These are phyloP conservation scores for Meles meles DNA, from an alignment of 2,113 vertebrate species.

Conservation along the genomic window DNA sequence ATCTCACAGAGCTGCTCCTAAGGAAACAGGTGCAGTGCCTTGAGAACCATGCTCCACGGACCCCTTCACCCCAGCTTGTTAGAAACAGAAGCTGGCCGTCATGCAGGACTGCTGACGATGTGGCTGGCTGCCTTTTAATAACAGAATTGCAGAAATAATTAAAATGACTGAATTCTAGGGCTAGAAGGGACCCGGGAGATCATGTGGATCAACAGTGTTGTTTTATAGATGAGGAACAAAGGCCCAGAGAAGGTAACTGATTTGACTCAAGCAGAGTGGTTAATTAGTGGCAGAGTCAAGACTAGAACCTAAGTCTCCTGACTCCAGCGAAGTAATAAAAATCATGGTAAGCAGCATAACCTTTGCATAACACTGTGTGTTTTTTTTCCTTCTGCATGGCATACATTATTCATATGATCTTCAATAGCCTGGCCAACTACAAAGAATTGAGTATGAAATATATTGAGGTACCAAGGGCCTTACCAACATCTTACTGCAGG, in stretches of 20 bases:
- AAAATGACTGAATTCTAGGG: constrained; percentile 44
- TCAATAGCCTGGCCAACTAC: background rate
- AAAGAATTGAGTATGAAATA: background rate
- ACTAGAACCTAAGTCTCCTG: constrained; percentile 33
- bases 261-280: constrained; percentile 34
- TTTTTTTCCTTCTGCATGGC: background rate
- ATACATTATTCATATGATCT: constrained; percentile 45
- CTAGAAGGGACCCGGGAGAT: constrained; percentile 20
- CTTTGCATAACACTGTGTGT: background rate
- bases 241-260: constrained; percentile 7
- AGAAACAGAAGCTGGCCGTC: background rate
- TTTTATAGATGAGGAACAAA: constrained; percentile 56
- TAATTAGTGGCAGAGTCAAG: constrained; percentile 34
- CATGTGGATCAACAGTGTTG: constrained; percentile 33
- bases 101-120: background rate
- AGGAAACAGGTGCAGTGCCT: background rate
- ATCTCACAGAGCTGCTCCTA: background rate
- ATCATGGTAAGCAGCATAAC: background rate
- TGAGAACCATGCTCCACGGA: background rate
- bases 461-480: background rate
- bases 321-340: constrained; percentile 15
- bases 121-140: constrained; percentile 56
- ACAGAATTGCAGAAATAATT: constrained; percentile 54
- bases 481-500: background rate
- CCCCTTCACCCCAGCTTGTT: background rate